Conservation (phyloP, 2,888 invertebrate species). For the Drosophila niveifrons region DNA sequence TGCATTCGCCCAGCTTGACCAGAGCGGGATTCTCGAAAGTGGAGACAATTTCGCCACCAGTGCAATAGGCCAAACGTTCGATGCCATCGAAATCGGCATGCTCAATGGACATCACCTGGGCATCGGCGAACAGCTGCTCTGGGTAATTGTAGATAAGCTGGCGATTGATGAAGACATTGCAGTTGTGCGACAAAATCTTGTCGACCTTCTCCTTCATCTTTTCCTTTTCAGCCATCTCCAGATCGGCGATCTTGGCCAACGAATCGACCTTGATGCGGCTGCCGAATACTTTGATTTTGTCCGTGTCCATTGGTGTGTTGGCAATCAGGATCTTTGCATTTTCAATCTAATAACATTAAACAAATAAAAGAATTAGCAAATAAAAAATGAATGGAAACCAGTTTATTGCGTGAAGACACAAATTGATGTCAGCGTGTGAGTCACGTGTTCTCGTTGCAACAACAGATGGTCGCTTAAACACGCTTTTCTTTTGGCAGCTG, state of each 20-base stretch:
- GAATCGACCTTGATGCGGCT: slow-evolving; percentile 97
- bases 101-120: slow-evolving; percentile 99
- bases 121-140: slow-evolving; percentile 99
- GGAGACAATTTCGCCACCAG: slow-evolving; percentile 99
- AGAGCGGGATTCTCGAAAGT: slow-evolving; percentile 98
- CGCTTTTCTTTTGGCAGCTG: slow-evolving; percentile 21
- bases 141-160: slow-evolving; percentile 99
- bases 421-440: slow-evolving; percentile 27
- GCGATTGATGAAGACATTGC: slow-evolving; percentile 99
- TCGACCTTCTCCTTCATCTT: slow-evolving; percentile 99
- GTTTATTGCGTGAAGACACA: background rate
- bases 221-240: slow-evolving; percentile 98
- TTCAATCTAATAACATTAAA: slow-evolving; percentile 87
- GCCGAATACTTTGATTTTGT: slow-evolving; percentile 99
- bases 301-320: slow-evolving; percentile 99
- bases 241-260: slow-evolving; percentile 97
- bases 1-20: slow-evolving; percentile 97
- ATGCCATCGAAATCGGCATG: slow-evolving; percentile 99
- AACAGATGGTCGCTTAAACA: slow-evolving; percentile 2
- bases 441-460: slow-evolving; percentile 13
- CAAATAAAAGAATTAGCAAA: slow-evolving; percentile 1
- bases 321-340: slow-evolving; percentile 99
- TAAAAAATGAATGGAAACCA: background rate
- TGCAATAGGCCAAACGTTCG: slow-evolving; percentile 97
- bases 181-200: slow-evolving; percentile 96